Evolutionary conservation across 2,888 invertebrate genomes (phyloP), one percentile per base, ranked within the genome.

Genomic region (Nephrotoma flavescens): DNA sequence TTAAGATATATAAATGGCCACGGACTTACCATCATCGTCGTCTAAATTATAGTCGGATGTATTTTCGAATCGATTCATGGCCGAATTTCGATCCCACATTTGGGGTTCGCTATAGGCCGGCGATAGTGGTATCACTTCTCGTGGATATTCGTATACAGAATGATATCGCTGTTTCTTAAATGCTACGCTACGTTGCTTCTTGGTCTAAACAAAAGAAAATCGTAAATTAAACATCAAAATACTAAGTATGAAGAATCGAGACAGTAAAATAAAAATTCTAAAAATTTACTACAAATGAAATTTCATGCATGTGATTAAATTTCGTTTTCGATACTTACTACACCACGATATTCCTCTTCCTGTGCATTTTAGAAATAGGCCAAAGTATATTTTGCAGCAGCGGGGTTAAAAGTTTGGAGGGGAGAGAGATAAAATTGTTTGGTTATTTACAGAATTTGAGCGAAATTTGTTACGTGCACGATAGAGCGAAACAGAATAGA

Each of bases 161-260:
- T 96, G 96, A 91, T 96, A 96, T 90, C 95, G 95, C 92, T 96
- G 96, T 86, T 96, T 95, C 90, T 96, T 96, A 92, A 96, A 96
- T 92, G 95, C 95, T 85, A 96, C 96, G 85, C 87, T 88, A 9
- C 88, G 88, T 89, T 94, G 94, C 90, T 95, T 95, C 91, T 95
- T 95, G 90, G 94, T 94, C 94, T 94, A 90, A 87, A 90, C 87
- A 89, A 89, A 89, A 15, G n/a, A 42, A 6, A 86, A 86, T 12
- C 31, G 47, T 47, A 9, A 47, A 47, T 2, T 47, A 12, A 12
- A 47, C 3, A 31, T 31, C 31, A 31, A 31, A 31, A 31, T 31
- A 31, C 31, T 31, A n/a, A n/a, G n/a, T n/a, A 31, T 31, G 31
- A 31, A 31, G 2, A 0, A 31, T 31, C 2, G 31, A 31, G 31